Percentiles rank a stretch among this genome's conserved stretches.
Conservation (phyloP, 2,797 vertebrate species). For the Bradypodion ventrale region DNA sequence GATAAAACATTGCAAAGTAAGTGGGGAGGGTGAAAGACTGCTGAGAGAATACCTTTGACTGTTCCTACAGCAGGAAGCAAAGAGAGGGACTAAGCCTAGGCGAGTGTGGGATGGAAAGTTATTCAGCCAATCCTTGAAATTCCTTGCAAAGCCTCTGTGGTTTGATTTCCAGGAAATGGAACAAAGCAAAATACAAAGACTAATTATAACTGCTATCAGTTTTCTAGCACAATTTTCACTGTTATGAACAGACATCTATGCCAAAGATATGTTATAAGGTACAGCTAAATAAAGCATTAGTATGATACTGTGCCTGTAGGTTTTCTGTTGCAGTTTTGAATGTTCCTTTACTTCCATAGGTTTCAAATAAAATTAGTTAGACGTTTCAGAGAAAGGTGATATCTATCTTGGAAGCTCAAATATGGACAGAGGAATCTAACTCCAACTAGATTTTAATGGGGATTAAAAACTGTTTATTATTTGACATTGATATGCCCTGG, state of each 20-base stretch:
- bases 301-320: background rate
- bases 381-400: background rate
- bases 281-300: background rate
- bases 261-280: background rate
- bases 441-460: slow-evolving; percentile 8
- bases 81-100: too few species aligned
- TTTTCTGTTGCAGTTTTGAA: background rate
- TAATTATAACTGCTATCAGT: background rate
- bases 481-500: background rate
- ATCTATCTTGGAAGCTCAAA: background rate
- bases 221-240: background rate
- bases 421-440: background rate
- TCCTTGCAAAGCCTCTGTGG: background rate
- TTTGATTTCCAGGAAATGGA: background rate
- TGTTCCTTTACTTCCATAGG: background rate
- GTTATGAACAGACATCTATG: background rate
- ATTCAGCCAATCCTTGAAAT: background rate
- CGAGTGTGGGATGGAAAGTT: background rate
- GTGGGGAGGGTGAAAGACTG: background rate
- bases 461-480: background rate
- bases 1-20: too few species aligned
- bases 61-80: background rate
- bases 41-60: background rate
- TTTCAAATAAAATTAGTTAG: background rate
- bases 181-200: background rate